phyloP scores from a whole-genome alignment of 1,140 invertebrate genomes.

The Anoplophora glabripennis region DNA sequence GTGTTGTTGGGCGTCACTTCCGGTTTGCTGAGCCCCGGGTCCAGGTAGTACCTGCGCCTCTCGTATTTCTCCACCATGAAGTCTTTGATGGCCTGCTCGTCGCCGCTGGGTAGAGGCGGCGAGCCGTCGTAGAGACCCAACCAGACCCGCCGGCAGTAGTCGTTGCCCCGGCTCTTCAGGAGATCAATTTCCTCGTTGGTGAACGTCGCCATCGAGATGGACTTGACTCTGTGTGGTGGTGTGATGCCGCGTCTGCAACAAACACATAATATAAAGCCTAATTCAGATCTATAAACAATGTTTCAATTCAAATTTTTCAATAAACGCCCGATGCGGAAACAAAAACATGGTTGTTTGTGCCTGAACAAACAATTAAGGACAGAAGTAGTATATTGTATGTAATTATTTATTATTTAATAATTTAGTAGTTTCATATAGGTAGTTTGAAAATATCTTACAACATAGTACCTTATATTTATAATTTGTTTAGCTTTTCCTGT shows the following conservation, averaged over 20 bases:
- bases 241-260: conserved; percentile 87
- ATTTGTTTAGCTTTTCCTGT: too few species aligned
- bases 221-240: conserved; percentile 96
- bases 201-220: conserved; percentile 98
- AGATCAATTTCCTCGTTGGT: conserved; percentile 93
- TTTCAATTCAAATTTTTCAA: too few species aligned
- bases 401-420: too few species aligned
- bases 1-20: conserved; percentile 5
- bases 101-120: conserved; percentile 63
- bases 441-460: too few species aligned
- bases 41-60: conserved; percentile 72
- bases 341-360: too few species aligned
- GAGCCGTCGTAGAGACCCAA: conserved; percentile 73
- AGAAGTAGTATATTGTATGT: too few species aligned
- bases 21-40: conserved; percentile 51
- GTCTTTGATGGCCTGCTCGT: conserved; percentile 87
- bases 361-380: too few species aligned
- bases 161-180: conserved; percentile 87
- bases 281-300: too few species aligned
- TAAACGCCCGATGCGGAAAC: too few species aligned
- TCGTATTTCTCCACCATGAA: conserved; percentile 94
- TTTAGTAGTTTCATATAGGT: too few species aligned
- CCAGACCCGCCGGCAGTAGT: conserved; percentile 89
- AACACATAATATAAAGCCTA: conserved; percentile 12
- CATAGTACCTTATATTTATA: too few species aligned